These are phyloP conservation scores for Mustela lutreola DNA, from an alignment of 2,113 vertebrate genomes.

Conservation along the genomic window DNA sequence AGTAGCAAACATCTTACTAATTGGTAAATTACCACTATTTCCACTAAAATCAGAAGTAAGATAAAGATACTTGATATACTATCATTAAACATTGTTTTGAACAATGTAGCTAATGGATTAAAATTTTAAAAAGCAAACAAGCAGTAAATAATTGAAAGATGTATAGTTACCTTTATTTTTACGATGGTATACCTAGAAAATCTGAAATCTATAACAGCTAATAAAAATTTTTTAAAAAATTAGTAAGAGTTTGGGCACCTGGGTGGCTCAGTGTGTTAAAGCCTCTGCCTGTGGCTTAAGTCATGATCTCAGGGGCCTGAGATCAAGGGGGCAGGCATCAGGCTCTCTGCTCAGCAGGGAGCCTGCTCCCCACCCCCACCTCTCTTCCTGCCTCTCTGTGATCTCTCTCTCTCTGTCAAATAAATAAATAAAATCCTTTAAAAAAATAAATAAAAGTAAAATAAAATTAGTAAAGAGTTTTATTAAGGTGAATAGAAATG, in stretches of 20 bases:
- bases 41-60: conserved; percentile 36
- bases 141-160: not conserved
- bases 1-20: not conserved
- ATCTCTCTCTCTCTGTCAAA: no score
- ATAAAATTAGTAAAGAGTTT: not conserved
- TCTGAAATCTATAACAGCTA: not conserved
- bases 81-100: not conserved
- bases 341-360: no score
- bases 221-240: not conserved
- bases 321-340: no score
- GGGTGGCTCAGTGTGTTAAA: no score
- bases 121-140: not conserved
- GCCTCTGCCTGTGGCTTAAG: no score
- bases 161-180: not conserved
- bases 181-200: not conserved
- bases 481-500: not conserved
- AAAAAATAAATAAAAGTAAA: no score
- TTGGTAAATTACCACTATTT: not conserved
- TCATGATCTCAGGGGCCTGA: no score
- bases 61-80: not conserved
- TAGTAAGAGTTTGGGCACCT: not conserved
- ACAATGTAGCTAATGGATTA: not conserved
- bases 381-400: no score
- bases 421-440: no score
- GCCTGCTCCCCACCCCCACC: no score